Conservation (phyloP, 2,888 invertebrate genomes). For the Leuctra nigra region DNA sequence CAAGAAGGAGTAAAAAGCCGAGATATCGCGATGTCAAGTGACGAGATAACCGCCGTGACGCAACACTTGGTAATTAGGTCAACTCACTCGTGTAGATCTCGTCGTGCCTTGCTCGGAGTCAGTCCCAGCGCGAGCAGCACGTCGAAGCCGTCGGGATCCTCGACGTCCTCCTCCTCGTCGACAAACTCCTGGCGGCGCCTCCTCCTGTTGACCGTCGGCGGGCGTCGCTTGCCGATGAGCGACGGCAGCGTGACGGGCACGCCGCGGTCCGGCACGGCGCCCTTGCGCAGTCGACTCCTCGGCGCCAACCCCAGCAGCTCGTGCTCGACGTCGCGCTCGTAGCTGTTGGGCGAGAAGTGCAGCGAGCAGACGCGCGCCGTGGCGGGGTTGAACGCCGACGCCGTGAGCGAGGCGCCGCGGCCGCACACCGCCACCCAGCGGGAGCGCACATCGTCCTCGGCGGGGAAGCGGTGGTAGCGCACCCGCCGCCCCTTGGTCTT, state of each 20-base stretch:
- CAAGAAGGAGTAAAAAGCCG: too few relatives aligned
- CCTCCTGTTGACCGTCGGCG: slow-evolving; percentile 16
- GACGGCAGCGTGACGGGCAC: slow-evolving; percentile 38
- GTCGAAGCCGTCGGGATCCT: slow-evolving; percentile 38
- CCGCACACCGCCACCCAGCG: slow-evolving; percentile 50
- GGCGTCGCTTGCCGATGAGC: slow-evolving; percentile 22
- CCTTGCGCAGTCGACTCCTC: slow-evolving; percentile 46
- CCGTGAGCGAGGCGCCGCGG: slow-evolving; percentile 43
- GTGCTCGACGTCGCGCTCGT: slow-evolving; percentile 51
- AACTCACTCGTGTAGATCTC: slow-evolving; percentile 20
- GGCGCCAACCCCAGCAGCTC: slow-evolving; percentile 47
- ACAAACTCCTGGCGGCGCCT: background rate
- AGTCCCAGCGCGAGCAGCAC: slow-evolving; percentile 50
- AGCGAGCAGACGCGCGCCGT: slow-evolving; percentile 50
- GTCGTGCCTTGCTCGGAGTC: slow-evolving; percentile 40
- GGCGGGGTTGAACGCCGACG: slow-evolving; percentile 46
- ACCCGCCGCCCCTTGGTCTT: slow-evolving; percentile 49
- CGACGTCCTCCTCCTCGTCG: slow-evolving; percentile 17
- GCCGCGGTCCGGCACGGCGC: slow-evolving; percentile 44
- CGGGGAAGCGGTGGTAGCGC: slow-evolving; percentile 52
- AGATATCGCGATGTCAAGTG: too few relatives aligned
- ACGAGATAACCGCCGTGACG: too few relatives aligned
- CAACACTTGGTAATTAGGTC: too few relatives aligned
- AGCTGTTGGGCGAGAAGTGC: slow-evolving; percentile 46
- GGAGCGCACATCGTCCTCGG: slow-evolving; percentile 45